These are phyloP conservation scores for Semicossyphus pulcher DNA, from an alignment of 2,113 vertebrate genomes.

Conservation along the genomic window DNA sequence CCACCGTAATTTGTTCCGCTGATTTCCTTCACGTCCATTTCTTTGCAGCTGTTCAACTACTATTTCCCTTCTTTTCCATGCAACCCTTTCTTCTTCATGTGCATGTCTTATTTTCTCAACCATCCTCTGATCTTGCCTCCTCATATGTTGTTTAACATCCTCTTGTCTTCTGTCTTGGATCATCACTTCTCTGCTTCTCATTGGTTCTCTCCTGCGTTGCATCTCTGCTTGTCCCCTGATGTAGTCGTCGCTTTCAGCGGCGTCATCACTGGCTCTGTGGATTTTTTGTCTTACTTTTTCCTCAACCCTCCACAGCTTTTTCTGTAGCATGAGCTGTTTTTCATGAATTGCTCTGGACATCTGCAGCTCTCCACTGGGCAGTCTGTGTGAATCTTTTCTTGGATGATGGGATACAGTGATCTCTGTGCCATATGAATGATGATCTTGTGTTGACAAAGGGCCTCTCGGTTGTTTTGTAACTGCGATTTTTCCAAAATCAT, in stretches of 20 bases:
- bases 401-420: background rate
- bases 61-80: background rate
- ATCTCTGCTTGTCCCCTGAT: conserved; percentile 13
- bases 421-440: conserved; percentile 12
- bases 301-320: conserved; percentile 84
- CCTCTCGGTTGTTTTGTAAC: conserved; percentile 30
- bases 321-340: conserved; percentile 82
- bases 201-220: conserved; percentile 34
- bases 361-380: conserved; percentile 52
- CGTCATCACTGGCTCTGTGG: conserved; percentile 66
- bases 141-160: conserved; percentile 14
- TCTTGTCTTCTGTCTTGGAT: conserved; percentile 18
- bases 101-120: conserved; percentile 37
- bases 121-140: conserved; percentile 56
- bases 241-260: conserved; percentile 35
- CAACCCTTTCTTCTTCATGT: conserved; percentile 17
- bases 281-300: conserved; percentile 80
- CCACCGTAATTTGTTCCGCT: background rate
- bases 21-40: conserved; percentile 27
- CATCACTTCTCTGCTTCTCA: conserved; percentile 18
- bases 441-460: background rate
- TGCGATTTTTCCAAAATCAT: conserved; percentile 20
- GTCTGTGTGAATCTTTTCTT: background rate
- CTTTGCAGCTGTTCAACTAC: background rate
- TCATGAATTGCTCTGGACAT: conserved; percentile 82